These are phyloP conservation scores for Bufo bufo DNA, from an alignment of 2,113 vertebrate species.

Conservation along the genomic window DNA sequence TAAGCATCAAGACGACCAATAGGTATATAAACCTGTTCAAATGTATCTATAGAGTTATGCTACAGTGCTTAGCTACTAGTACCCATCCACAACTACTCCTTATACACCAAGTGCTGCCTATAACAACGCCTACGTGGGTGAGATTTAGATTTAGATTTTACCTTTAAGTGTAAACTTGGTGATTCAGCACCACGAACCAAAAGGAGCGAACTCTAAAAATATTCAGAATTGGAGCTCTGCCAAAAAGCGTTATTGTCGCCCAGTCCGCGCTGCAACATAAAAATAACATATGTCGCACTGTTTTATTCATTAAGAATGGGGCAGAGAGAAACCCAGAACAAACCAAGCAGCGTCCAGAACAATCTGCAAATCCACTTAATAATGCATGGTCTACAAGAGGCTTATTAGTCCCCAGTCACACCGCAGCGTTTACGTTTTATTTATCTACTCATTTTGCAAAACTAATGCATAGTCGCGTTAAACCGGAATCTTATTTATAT, in stretches of 20 bases:
- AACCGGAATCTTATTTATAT: neutral
- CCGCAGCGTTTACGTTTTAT: neutral
- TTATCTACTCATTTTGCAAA: neutral
- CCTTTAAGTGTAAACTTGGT: neutral
- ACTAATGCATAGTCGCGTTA: neutral
- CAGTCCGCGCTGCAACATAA: neutral
- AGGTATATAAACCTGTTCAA: too few species aligned
- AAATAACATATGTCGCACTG: conserved; percentile 16
- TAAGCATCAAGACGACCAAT: too few species aligned
- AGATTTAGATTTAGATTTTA: too few species aligned
- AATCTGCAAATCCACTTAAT: neutral
- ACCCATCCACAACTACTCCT: too few species aligned
- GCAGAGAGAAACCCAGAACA: neutral
- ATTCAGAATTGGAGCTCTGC: neutral
- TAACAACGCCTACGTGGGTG: too few species aligned
- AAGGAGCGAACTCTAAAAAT: neutral
- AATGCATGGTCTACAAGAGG: neutral
- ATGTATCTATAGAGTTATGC: too few species aligned
- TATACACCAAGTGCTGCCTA: too few species aligned
- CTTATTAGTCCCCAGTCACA: neutral
- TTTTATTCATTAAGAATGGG: neutral
- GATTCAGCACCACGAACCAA: neutral
- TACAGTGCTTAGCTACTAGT: too few species aligned
- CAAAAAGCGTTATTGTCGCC: neutral
- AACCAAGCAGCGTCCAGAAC: neutral